phyloP scores from a whole-genome alignment of 2,888 invertebrate genomes.

The Aleiodes testaceus region DNA sequence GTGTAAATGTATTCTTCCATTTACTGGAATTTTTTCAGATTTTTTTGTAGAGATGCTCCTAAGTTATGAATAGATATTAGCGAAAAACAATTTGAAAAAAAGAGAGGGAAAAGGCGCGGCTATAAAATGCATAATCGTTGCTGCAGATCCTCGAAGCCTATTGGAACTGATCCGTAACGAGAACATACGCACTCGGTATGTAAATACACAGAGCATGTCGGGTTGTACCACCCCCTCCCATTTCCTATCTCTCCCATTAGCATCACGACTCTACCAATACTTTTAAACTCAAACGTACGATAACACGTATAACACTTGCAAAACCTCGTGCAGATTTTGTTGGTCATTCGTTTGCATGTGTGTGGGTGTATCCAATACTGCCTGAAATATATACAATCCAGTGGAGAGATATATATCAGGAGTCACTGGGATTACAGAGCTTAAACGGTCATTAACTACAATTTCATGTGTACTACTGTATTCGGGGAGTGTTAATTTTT shows the following conservation, averaged over 20 bases:
- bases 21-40: too few relatives aligned
- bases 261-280: constrained; percentile 17
- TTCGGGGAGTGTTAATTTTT: too few relatives aligned
- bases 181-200: constrained; percentile 48
- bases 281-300: constrained; percentile 8
- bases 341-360: constrained; percentile 5
- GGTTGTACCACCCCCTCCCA: constrained; percentile 25
- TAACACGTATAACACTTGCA: constrained; percentile 11
- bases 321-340: constrained; percentile 12
- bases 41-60: too few relatives aligned
- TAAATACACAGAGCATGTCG: constrained; percentile 46
- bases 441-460: constrained; percentile 65
- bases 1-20: too few relatives aligned
- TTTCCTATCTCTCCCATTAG: constrained; percentile 3
- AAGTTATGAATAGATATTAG: too few relatives aligned
- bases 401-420: constrained; percentile 30
- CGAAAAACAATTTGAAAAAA: constrained; percentile 9
- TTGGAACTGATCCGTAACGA: constrained; percentile 46
- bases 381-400: constrained; percentile 22
- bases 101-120: constrained; percentile 21
- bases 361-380: constrained; percentile 2
- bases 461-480: constrained; percentile 57
- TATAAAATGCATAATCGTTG: constrained; percentile 43
- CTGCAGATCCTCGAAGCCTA: constrained; percentile 40
- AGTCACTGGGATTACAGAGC: constrained; percentile 60